A percentile compares a stretch with the other conserved stretches of the same genome.
Evolutionary conservation across 2,888 invertebrate genomes (phyloP).

Genomic region (Chymomyza amoena): DNA sequence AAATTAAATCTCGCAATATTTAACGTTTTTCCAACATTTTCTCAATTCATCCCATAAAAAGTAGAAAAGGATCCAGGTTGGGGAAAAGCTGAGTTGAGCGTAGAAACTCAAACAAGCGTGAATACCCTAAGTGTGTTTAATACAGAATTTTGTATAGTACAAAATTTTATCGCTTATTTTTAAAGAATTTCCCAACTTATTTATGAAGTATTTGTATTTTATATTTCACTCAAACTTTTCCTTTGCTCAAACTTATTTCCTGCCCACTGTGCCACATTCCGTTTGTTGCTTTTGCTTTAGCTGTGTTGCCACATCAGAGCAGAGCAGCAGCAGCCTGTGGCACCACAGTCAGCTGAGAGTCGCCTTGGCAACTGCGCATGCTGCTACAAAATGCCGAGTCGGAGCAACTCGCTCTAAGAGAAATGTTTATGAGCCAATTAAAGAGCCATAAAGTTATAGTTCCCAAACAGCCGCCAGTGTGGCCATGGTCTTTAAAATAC

Average conservation of each 20-base stretch:
- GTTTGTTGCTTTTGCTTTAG: neutral
- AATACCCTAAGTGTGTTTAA: too few relatives aligned
- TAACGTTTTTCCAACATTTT: too few relatives aligned
- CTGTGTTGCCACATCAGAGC: conserved; percentile 4
- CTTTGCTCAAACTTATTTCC: neutral
- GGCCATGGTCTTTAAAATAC: neutral
- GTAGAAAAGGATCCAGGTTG: too few relatives aligned
- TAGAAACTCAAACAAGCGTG: too few relatives aligned
- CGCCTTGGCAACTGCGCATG: conserved; percentile 55
- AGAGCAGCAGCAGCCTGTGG: conserved; percentile 43
- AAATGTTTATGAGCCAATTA: conserved; percentile 7
- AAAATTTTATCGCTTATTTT: too few relatives aligned
- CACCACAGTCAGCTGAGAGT: conserved; percentile 45
- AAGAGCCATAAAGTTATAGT: conserved; percentile 58
- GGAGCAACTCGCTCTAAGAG: conserved; percentile 19
- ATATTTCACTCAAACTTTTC: neutral
- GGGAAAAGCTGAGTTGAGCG: too few relatives aligned
- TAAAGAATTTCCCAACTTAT: too few relatives aligned
- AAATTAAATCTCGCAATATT: too few relatives aligned
- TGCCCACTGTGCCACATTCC: neutral
- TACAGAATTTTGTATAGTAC: too few relatives aligned
- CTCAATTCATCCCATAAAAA: too few relatives aligned
- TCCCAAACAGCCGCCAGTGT: neutral
- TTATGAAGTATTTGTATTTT: neutral
- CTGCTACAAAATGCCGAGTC: conserved; percentile 23